Evolutionary conservation across 1,140 invertebrate species (phyloP).

Genomic region (Trissolcus basalis): DNA sequence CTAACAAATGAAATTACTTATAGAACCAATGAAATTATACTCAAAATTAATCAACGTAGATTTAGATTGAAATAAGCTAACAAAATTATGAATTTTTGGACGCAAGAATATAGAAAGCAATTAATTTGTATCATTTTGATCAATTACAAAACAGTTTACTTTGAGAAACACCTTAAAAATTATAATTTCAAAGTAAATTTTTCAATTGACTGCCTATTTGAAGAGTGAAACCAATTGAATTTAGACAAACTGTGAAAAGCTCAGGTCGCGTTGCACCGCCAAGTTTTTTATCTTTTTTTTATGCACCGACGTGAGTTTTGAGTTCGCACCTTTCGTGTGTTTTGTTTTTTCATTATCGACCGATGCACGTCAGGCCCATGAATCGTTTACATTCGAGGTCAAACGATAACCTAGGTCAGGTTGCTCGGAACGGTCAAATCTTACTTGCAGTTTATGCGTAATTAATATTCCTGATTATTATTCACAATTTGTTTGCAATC

Average conservation of each 20-base stretch:
- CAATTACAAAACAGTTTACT: no score
- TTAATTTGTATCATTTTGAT: no score
- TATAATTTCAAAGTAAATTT: no score
- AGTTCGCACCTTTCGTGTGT: conserved; percentile 7
- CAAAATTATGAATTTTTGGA: no score
- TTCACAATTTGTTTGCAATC: conserved; percentile 3
- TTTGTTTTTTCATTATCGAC: conserved; percentile 24
- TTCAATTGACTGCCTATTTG: no score
- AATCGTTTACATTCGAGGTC: conserved; percentile 11
- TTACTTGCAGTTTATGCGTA: background rate
- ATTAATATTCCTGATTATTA: conserved; percentile 1
- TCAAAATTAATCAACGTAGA: no score
- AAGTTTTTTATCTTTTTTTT: background rate
- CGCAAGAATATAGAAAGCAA: no score
- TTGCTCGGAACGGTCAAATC: background rate
- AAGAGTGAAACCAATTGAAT: no score
- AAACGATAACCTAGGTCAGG: conserved; percentile 18
- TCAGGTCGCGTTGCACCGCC: background rate
- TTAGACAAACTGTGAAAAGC: background rate
- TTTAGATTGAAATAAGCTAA: no score
- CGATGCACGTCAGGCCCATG: background rate
- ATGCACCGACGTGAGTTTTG: background rate
- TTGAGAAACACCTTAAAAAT: no score
- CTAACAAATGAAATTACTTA: no score
- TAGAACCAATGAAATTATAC: no score